Percentiles rank a stretch among this genome's conserved stretches.
Evolutionary conservation across 1,140 invertebrate genomes (phyloP).

Genomic region (Drosophila cardini): DNA sequence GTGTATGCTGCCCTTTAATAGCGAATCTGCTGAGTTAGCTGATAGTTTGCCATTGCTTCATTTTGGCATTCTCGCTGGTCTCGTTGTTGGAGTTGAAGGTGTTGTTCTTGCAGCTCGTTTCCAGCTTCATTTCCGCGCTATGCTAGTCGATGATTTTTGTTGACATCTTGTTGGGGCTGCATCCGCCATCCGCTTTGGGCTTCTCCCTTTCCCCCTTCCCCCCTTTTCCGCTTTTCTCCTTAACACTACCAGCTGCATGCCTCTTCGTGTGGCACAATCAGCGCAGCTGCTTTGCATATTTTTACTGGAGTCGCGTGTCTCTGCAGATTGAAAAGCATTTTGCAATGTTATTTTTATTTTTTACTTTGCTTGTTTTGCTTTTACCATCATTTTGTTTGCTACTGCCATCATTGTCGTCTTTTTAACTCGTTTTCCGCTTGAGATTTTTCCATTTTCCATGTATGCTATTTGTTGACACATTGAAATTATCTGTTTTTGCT

Average conservation of each 20-base stretch:
- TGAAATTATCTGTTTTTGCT: conserved; percentile 69
- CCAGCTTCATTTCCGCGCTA: conserved; percentile 68
- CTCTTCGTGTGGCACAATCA: conserved; percentile 61
- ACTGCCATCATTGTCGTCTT: conserved; percentile 31
- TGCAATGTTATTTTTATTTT: conserved; percentile 56
- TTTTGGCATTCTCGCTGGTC: conserved; percentile 40
- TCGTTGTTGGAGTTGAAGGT: conserved; percentile 14
- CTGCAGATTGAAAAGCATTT: conserved; percentile 76
- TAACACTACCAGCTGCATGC: neutral
- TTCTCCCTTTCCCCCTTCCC: conserved; percentile 12
- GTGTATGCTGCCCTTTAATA: conserved; percentile 34
- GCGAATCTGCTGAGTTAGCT: conserved; percentile 50
- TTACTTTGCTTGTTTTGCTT: conserved; percentile 17
- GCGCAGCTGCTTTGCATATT: conserved; percentile 80
- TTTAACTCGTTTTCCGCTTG: conserved; percentile 58
- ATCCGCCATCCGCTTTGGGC: conserved; percentile 38
- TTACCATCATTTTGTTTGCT: neutral
- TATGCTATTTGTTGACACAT: conserved; percentile 69
- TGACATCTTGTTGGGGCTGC: conserved; percentile 75
- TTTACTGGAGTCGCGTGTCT: conserved; percentile 55
- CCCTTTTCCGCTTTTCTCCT: conserved; percentile 3
- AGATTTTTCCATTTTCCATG: conserved; percentile 70
- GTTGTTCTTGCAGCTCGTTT: conserved; percentile 35
- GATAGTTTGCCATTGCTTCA: conserved; percentile 64
- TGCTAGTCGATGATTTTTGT: conserved; percentile 75